Base-by-base conservation (phyloP, 2,113 vertebrate species). In the Alligator mississippiensis region DNA sequence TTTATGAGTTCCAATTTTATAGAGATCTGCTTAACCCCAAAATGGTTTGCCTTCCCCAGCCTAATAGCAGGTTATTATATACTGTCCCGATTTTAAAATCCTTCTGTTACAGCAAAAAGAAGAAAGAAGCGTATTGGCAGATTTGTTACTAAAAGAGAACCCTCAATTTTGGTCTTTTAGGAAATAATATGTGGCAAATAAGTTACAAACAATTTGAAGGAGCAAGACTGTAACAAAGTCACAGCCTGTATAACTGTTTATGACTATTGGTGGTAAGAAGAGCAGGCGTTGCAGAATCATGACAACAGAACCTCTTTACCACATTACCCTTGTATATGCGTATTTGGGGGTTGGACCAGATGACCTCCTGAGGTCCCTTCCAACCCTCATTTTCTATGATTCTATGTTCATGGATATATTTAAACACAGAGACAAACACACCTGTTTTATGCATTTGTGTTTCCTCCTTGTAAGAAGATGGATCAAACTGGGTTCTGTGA, bases 1-100 rank as follows among this genome's bases (percentile, higher is more conserved):
- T 74, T 74, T 47, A 47, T 74, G 70, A 47, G 83, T 57, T 72
- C 77, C 19, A 82, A 8, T 94, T 90, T 14, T 14, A 11, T 66
- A 90, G 62, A 89, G 90, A 30, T 47, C 34, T 82, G 13, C 80
- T 92, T 95, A 78, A 80, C 94, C 86, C 74, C 76, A 84, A 88
- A 28, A 57, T 72, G 64, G 55, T 84, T 6, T 82, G 84, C 85
- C 81, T 81, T 95, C 54, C 92, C 18, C 68, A 80, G 68, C 88
- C 84, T 90, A 90, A 82, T 57, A 80, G 9, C 27, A 57, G 62
- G 78, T 89, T 34, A 11, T 34, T n/a, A 38, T n/a, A 30, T 18
- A 82, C 74, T 61, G 27, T 72, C 25, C 66, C 13, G n/a, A 85
- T 95, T 72, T 72, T 63, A 90, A 38, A 12, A 77, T 12, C 66